Evolutionary conservation across 2,113 vertebrate species (phyloP).

Genomic region (Macrotus californicus): DNA sequence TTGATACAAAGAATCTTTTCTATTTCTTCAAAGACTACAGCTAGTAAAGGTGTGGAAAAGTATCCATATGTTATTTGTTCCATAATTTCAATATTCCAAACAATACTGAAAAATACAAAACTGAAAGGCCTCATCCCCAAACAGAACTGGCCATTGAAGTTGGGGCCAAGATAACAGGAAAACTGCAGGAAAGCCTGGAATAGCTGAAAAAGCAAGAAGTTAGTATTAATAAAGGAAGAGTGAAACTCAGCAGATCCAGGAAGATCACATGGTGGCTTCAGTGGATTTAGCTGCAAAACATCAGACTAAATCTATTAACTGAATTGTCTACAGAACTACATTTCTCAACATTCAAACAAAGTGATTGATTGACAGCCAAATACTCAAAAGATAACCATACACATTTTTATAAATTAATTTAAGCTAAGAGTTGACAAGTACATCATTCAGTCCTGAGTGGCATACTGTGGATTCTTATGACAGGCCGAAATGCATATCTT

Average conservation of each 20-base stretch:
- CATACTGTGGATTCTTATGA: not conserved
- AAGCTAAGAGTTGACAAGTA: not conserved
- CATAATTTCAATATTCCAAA: not conserved
- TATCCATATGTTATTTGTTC: not conserved
- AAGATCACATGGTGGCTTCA: not conserved
- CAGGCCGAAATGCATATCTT: not conserved
- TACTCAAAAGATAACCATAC: not conserved
- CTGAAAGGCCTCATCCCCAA: not conserved
- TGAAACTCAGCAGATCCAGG: not conserved
- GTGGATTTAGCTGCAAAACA: not conserved
- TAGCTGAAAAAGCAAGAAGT: not conserved
- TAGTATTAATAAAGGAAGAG: not conserved
- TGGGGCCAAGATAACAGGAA: not conserved
- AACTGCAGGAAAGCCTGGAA: not conserved
- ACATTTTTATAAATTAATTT: not conserved
- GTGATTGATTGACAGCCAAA: not conserved
- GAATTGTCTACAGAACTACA: not conserved
- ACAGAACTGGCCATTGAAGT: not conserved
- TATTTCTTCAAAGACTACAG: not conserved
- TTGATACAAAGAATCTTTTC: not conserved
- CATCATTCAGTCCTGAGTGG: not conserved
- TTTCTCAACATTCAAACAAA: not conserved
- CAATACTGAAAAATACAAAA: not conserved
- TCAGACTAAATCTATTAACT: not conserved
- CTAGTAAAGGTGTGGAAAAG: not conserved